Conservation (phyloP, 1,140 invertebrate genomes). For the Drosophila malerkotliana region DNA sequence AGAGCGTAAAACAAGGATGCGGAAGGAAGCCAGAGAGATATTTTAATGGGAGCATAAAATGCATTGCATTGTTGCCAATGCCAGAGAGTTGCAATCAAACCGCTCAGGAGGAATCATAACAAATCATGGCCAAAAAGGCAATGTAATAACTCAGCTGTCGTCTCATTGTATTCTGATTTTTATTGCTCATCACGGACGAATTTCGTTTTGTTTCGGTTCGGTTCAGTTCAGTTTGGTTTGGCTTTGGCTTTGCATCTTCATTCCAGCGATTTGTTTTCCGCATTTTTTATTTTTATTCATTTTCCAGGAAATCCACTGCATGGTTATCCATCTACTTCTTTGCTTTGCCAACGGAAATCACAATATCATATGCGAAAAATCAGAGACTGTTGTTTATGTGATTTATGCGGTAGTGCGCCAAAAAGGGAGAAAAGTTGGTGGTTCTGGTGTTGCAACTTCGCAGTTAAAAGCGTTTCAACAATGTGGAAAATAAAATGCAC, state of each 20-base stretch:
- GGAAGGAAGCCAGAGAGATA: not conserved
- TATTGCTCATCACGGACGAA: slow-evolving; percentile 68
- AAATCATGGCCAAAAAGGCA: slow-evolving; percentile 66
- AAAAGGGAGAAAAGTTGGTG: slow-evolving; percentile 2
- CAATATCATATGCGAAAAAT: slow-evolving; percentile 79
- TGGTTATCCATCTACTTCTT: slow-evolving; percentile 31
- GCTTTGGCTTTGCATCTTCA: slow-evolving; percentile 19
- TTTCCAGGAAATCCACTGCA: slow-evolving; percentile 21
- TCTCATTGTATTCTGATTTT: slow-evolving; percentile 71
- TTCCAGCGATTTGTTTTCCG: slow-evolving; percentile 15
- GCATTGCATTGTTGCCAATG: slow-evolving; percentile 73
- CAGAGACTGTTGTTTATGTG: slow-evolving; percentile 75
- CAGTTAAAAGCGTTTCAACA: slow-evolving; percentile 56
- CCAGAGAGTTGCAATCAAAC: slow-evolving; percentile 46
- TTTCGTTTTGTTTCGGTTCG: slow-evolving; percentile 4
- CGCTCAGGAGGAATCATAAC: slow-evolving; percentile 46
- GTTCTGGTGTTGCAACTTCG: slow-evolving; percentile 20
- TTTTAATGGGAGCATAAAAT: slow-evolving; percentile 71
- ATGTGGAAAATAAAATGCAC: slow-evolving; percentile 73
- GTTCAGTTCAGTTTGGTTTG: slow-evolving; percentile 7
- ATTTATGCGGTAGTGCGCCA: slow-evolving; percentile 61
- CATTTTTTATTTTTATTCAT: slow-evolving; percentile 17
- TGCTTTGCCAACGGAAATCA: slow-evolving; percentile 46
- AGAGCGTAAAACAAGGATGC: not conserved
- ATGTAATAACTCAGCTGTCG: slow-evolving; percentile 68